phyloP scores from a whole-genome alignment of 2,888 invertebrate species.

The Tipula helvola region DNA sequence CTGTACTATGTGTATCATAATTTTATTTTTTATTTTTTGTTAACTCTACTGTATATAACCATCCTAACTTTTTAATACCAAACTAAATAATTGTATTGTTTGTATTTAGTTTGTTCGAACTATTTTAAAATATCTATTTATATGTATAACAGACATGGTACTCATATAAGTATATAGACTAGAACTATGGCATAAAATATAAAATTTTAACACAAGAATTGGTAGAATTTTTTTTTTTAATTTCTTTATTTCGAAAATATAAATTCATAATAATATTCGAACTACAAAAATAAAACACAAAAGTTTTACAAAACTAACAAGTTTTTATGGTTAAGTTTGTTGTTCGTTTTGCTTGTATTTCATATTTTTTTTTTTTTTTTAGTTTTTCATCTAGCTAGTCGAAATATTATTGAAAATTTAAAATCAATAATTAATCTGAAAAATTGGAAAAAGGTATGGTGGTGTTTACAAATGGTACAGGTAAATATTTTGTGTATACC shows the following conservation, averaged over 20 bases:
- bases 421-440: neutral
- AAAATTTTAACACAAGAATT: neutral
- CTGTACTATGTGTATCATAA: neutral
- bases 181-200: neutral
- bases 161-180: neutral
- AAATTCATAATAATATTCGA: neutral
- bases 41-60: neutral
- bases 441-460: neutral
- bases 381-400: neutral
- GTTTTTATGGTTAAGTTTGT: neutral
- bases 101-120: neutral
- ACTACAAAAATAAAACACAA: neutral
- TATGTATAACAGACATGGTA: too few relatives aligned
- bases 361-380: neutral
- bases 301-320: neutral
- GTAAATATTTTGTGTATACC: neutral
- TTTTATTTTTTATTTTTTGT: neutral
- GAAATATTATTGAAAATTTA: neutral
- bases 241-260: neutral
- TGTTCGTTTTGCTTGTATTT: neutral
- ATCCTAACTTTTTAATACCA: neutral
- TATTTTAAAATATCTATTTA: neutral
- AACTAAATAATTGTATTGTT: neutral
- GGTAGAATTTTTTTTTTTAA: neutral
- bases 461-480: neutral